phyloP scores from a whole-genome alignment of 2,113 vertebrate genomes.

The Tiliqua scincoides region DNA sequence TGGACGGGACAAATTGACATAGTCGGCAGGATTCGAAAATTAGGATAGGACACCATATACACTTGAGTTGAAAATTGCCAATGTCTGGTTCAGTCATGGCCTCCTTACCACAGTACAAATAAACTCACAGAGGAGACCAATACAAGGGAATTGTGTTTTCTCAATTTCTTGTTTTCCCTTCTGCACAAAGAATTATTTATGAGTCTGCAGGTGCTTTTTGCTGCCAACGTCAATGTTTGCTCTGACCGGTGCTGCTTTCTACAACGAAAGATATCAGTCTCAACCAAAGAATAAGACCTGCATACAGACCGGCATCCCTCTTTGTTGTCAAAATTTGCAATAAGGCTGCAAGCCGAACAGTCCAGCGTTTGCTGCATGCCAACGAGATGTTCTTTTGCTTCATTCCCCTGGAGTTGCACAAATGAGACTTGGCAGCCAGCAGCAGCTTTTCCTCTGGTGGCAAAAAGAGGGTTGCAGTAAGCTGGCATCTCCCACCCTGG shows the following conservation, averaged over 20 bases:
- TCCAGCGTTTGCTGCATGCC: constrained; percentile 45
- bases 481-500: constrained; percentile 56
- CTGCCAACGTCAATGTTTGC: background rate
- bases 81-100: background rate
- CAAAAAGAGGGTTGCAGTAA: constrained; percentile 27
- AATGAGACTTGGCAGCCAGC: constrained; percentile 58
- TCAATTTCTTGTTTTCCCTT: constrained; percentile 19
- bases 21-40: too few species aligned
- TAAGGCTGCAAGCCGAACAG: constrained; percentile 42
- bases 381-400: constrained; percentile 58
- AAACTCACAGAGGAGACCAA: constrained; percentile 12
- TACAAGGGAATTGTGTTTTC: constrained; percentile 47
- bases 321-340: constrained; percentile 44
- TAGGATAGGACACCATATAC: too few species aligned
- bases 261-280: background rate
- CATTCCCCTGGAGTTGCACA: constrained; percentile 51
- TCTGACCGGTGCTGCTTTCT: background rate
- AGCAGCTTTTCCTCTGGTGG: constrained; percentile 31
- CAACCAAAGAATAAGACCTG: background rate
- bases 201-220: fast-evolving
- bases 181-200: constrained; percentile 43
- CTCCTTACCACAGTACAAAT: background rate
- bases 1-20: too few species aligned
- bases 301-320: background rate
- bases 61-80: background rate